A percentile compares a stretch with the other conserved stretches of the same genome.
Conservation (phyloP, 64 coral and sea anemone species). For the Anthopleura sola region DNA sequence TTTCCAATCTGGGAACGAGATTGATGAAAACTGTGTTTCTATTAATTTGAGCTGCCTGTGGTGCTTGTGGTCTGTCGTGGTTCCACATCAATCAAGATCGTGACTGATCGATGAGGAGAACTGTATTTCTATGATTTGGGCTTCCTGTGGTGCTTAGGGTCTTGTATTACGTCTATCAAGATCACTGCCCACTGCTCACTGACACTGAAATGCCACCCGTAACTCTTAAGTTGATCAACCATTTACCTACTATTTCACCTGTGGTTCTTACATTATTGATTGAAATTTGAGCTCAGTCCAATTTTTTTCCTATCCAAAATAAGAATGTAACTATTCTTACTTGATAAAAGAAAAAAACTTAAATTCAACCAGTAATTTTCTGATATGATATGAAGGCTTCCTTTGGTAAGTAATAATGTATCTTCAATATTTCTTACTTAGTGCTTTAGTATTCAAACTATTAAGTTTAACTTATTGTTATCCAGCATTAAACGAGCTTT, state of each 20-base stretch:
- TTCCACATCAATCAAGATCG: too few species aligned
- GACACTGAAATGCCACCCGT: conserved; percentile 7
- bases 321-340: not conserved
- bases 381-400: not conserved
- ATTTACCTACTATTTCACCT: conserved; percentile 2
- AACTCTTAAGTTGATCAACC: not conserved
- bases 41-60: too few species aligned
- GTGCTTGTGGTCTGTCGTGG: too few species aligned
- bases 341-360: not conserved
- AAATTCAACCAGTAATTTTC: not conserved
- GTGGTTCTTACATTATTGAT: conserved; percentile 8
- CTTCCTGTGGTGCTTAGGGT: not conserved
- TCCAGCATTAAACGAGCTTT: not conserved
- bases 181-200: not conserved
- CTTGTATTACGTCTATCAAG: not conserved
- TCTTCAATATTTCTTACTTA: not conserved
- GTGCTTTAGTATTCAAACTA: not conserved
- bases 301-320: not conserved
- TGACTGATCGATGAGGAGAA: too few species aligned
- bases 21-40: too few species aligned
- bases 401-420: conserved; percentile 3
- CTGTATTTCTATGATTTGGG: not conserved
- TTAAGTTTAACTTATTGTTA: not conserved
- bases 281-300: not conserved
- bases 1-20: too few species aligned